phyloP scores from a whole-genome alignment of 1,140 invertebrate genomes.

The Anastrepha obliqua region DNA sequence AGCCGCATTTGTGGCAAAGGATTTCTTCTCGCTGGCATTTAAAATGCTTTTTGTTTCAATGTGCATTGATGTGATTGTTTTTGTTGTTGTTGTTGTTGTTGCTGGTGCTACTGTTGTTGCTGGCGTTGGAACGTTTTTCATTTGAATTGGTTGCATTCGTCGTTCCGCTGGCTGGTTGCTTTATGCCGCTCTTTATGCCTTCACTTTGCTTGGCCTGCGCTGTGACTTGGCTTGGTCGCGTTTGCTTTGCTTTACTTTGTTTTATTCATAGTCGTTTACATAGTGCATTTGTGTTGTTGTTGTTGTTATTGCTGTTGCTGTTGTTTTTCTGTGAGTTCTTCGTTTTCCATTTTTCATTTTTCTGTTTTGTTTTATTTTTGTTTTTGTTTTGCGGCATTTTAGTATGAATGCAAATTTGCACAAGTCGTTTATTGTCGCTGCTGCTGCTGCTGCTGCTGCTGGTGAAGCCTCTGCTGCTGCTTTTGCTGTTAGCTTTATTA shows the following conservation, averaged over 20 bases:
- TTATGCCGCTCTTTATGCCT: not conserved
- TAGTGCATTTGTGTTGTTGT: not conserved
- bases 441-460: not conserved
- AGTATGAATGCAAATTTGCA: slow-evolving; percentile 27
- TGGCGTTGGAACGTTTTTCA: not conserved
- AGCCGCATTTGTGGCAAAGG: not conserved
- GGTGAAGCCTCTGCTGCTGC: not conserved
- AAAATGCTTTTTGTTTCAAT: slow-evolving; percentile 36
- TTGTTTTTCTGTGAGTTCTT: not conserved
- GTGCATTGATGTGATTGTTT: slow-evolving; percentile 14
- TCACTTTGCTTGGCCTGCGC: not conserved
- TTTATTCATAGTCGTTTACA: slow-evolving; percentile 1
- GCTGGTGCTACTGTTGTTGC: not conserved
- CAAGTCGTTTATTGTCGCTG: slow-evolving; percentile 36
- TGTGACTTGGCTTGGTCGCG: not conserved
- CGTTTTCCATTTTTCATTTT: not conserved
- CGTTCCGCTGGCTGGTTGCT: not conserved
- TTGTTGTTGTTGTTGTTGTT: not conserved
- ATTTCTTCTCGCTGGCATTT: not conserved
- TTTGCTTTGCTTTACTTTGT: not conserved
- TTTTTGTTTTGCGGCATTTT: slow-evolving; percentile 31
- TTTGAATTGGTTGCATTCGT: not conserved
- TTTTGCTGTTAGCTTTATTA: not conserved
- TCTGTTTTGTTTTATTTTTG: not conserved
- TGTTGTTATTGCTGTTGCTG: not conserved